These are phyloP conservation scores for Lochmaea crataegi DNA, from an alignment of 2,888 invertebrate species.

Conservation along the genomic window DNA sequence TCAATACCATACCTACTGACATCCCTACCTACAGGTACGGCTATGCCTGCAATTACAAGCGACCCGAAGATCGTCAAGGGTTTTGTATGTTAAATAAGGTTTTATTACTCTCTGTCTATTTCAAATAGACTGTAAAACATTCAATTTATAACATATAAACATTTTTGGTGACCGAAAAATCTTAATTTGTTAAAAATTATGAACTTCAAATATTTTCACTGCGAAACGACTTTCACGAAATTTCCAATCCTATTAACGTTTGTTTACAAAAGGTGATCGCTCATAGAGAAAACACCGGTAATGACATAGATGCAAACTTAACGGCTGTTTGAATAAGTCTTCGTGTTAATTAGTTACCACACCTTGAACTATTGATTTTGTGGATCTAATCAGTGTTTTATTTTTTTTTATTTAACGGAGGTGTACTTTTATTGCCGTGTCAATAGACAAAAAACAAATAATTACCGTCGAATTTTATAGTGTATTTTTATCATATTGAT, in stretches of 20 bases:
- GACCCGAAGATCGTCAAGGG: too few species aligned
- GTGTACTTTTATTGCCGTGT: background rate
- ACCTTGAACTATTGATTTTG: constrained; percentile 13
- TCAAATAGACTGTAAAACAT: too few species aligned
- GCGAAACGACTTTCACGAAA: background rate
- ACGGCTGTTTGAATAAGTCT: constrained; percentile 16
- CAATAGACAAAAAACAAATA: background rate
- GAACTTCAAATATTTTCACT: background rate
- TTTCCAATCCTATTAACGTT: background rate
- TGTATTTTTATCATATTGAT: too few species aligned
- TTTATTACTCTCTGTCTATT: too few species aligned
- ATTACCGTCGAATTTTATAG: too few species aligned
- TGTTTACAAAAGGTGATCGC: background rate
- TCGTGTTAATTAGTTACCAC: constrained; percentile 19
- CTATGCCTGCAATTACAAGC: too few species aligned
- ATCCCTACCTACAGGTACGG: too few species aligned
- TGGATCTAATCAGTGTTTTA: constrained; percentile 10
- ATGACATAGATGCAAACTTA: constrained; percentile 22
- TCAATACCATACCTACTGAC: too few species aligned
- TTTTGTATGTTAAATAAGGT: too few species aligned
- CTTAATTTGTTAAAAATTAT: too few species aligned
- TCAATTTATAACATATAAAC: too few species aligned
- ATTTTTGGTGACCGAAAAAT: too few species aligned
- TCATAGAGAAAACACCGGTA: constrained; percentile 10
- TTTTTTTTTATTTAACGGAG: background rate